These are phyloP conservation scores for Tortricodes alternella DNA, from an alignment of 2,888 invertebrate genomes.

Conservation along the genomic window DNA sequence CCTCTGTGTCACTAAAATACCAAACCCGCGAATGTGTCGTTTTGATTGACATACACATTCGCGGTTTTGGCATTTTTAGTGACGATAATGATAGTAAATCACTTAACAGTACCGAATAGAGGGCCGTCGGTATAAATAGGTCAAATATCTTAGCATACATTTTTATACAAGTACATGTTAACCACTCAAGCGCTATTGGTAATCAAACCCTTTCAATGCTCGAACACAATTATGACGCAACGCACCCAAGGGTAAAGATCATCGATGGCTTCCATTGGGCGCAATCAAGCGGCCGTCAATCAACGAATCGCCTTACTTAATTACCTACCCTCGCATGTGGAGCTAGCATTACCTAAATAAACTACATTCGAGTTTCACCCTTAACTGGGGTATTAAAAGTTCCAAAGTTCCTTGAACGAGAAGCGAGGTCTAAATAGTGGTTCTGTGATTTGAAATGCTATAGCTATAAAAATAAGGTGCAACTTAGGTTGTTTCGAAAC, in stretches of 20 bases:
- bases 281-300: constrained; percentile 36
- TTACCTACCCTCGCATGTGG: constrained; percentile 31
- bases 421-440: no score
- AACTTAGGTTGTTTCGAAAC: not conserved
- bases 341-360: constrained; percentile 15
- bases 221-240: constrained; percentile 9
- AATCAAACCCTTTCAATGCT: constrained; percentile 19
- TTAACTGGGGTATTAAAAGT: not conserved
- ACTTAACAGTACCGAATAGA: no score
- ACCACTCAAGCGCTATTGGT: no score
- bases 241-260: constrained; percentile 25
- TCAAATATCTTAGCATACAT: no score
- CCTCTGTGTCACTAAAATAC: no score
- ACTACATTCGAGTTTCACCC: not conserved
- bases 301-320: constrained; percentile 36
- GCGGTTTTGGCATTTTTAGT: no score
- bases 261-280: constrained; percentile 28
- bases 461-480: not conserved
- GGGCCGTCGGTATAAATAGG: no score
- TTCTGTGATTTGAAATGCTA: not conserved
- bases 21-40: no score
- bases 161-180: no score
- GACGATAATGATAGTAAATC: no score
- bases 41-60: no score
- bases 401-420: no score